These are phyloP conservation scores for Ceratina australensis DNA, from an alignment of 1,140 invertebrate species.

Conservation along the genomic window DNA sequence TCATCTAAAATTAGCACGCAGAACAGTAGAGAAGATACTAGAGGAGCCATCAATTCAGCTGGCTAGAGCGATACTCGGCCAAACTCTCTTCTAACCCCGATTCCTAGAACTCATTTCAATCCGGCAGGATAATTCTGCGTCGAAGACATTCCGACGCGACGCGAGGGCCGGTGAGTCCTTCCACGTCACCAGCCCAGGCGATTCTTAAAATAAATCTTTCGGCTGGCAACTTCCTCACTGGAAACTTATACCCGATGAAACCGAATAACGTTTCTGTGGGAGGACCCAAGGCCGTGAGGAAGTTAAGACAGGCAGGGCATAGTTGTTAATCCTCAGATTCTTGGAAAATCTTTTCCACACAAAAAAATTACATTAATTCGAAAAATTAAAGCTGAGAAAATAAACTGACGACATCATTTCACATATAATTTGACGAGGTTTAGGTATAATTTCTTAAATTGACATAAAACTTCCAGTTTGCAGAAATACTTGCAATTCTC, in stretches of 20 bases:
- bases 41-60: constrained; percentile 39
- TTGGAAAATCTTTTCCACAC: too few species aligned
- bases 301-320: too few species aligned
- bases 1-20: constrained; percentile 29
- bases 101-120: constrained; percentile 49
- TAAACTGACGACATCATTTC: too few species aligned
- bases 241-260: constrained; percentile 24
- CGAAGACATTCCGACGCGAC: constrained; percentile 41
- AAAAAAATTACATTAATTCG: too few species aligned
- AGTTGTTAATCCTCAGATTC: too few species aligned
- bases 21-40: constrained; percentile 32
- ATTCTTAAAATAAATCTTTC: constrained; percentile 45
- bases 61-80: constrained; percentile 29
- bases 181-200: constrained; percentile 22
- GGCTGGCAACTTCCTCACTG: constrained; percentile 33
- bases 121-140: constrained; percentile 42
- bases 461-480: too few species aligned
- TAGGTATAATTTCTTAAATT: too few species aligned
- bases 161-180: constrained; percentile 29
- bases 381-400: too few species aligned
- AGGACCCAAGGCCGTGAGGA: too few species aligned
- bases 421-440: too few species aligned
- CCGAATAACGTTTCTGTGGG: constrained; percentile 1
- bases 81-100: constrained; percentile 30
- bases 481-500: too few species aligned